phyloP scores from a whole-genome alignment of 1,140 invertebrate species.

The Bemisia tabaci region DNA sequence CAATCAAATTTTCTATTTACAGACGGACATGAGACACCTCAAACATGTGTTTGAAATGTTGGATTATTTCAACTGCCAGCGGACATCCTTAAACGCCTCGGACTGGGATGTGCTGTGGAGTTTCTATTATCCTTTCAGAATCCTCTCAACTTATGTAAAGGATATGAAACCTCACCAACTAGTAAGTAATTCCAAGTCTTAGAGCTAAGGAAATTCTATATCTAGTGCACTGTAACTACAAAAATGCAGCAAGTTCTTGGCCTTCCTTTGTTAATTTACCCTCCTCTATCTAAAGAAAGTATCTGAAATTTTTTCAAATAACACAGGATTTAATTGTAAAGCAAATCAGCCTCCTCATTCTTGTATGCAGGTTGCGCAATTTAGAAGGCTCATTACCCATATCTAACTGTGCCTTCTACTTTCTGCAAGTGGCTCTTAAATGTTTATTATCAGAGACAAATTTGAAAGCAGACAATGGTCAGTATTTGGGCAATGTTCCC shows the following conservation, averaged over 20 bases:
- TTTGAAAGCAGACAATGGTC: no score
- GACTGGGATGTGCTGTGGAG: conserved; percentile 87
- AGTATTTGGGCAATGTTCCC: no score
- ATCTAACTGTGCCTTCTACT: no score
- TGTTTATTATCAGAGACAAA: no score
- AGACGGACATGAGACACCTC: conserved; percentile 49
- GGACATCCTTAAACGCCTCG: conserved; percentile 35
- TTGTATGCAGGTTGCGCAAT: no score
- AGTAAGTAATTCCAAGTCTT: conserved; percentile 23
- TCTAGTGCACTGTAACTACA: not conserved
- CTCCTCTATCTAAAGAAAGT: not conserved
- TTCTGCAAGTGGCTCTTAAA: no score
- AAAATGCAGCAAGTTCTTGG: not conserved
- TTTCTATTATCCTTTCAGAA: conserved; percentile 79
- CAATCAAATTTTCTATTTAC: conserved; percentile 19
- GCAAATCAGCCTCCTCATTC: not conserved
- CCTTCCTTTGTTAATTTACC: not conserved
- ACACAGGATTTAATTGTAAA: not conserved
- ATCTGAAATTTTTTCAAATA: not conserved
- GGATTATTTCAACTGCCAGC: conserved; percentile 51
- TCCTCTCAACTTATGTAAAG: conserved; percentile 40
- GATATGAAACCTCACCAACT: conserved; percentile 57
- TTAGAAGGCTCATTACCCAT: no score
- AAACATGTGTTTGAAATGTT: conserved; percentile 65
- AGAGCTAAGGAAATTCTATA: not conserved